Percentiles rank a stretch among this genome's conserved stretches.
phyloP scores from a whole-genome alignment of 2,113 vertebrate species.

The Saguinus imperator region DNA sequence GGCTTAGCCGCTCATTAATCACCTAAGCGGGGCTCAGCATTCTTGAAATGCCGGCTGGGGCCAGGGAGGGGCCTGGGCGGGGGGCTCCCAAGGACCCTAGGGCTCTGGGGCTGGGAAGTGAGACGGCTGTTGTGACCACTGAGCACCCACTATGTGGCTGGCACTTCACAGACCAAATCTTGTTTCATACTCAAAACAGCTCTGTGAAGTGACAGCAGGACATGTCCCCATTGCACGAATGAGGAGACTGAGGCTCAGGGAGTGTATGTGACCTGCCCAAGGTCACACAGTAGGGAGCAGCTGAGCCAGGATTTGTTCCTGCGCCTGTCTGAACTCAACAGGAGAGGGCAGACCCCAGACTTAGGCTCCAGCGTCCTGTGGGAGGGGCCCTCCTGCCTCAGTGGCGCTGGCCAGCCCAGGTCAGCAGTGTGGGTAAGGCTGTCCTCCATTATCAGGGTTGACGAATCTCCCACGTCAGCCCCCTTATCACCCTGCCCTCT shows the following conservation, averaged over 20 bases:
- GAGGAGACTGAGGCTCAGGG: slow-evolving; percentile 41
- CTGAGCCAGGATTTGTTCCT: neutral
- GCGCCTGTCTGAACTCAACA: neutral
- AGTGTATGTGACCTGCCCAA: neutral
- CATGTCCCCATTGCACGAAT: neutral
- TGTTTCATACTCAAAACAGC: neutral
- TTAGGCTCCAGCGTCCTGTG: neutral
- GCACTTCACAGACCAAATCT: too few relatives aligned
- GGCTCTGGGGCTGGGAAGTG: neutral
- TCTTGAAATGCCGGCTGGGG: slow-evolving; percentile 76
- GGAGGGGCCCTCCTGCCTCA: slow-evolving; percentile 17
- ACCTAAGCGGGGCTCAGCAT: slow-evolving; percentile 84
- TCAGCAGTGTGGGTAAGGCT: slow-evolving; percentile 46
- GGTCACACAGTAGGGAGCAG: neutral
- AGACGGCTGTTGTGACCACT: neutral
- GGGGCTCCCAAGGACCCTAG: slow-evolving; percentile 62
- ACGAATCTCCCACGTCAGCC: slow-evolving; percentile 76
- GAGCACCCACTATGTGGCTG: accelerated
- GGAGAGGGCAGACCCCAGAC: neutral
- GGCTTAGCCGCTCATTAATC: slow-evolving; percentile 86
- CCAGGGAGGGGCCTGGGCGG: slow-evolving; percentile 42
- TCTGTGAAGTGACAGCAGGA: neutral
- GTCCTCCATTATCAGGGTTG: slow-evolving; percentile 51
- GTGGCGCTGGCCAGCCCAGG: slow-evolving; percentile 5
- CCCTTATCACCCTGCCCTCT: slow-evolving; percentile 71